Conservation (phyloP, 92 coral and sea anemone species). For the Phymanthus crucifer region DNA sequence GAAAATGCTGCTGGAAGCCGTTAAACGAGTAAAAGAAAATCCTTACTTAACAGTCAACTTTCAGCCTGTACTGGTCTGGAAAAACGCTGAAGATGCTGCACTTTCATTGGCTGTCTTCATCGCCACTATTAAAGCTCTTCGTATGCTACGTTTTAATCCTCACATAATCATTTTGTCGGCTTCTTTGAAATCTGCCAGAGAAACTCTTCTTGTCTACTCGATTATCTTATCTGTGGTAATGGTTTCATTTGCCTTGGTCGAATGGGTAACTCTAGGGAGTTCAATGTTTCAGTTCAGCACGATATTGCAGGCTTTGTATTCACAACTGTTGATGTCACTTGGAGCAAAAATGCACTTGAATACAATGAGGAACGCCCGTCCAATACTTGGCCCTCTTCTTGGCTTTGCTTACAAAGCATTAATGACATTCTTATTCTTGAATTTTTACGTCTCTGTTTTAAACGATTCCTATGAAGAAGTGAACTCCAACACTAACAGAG, state of each 20-base stretch:
- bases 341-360: conserved; percentile 46
- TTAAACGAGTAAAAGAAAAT: conserved; percentile 51
- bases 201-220: conserved; percentile 53
- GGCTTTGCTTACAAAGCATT: conserved; percentile 53
- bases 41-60: conserved; percentile 70
- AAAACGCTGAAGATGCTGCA: conserved; percentile 62
- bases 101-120: conserved; percentile 65
- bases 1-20: conserved; percentile 56
- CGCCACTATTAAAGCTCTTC: conserved; percentile 60
- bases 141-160: conserved; percentile 73
- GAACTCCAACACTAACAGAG: conserved; percentile 44
- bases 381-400: conserved; percentile 58
- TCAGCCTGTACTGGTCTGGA: conserved; percentile 47
- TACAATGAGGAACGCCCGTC: conserved; percentile 37
- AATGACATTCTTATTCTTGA: conserved; percentile 62
- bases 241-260: conserved; percentile 50
- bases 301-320: conserved; percentile 36
- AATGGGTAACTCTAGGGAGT: conserved; percentile 48
- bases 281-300: conserved; percentile 49
- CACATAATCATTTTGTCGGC: conserved; percentile 58
- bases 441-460: conserved; percentile 74
- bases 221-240: conserved; percentile 51
- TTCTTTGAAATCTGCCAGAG: conserved; percentile 52
- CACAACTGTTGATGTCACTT: conserved; percentile 61
- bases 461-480: conserved; percentile 62